Evolutionary conservation across 1,140 invertebrate species (phyloP), one percentile per base, ranked within the genome.

Genomic region (Drosophila murphyi): DNA sequence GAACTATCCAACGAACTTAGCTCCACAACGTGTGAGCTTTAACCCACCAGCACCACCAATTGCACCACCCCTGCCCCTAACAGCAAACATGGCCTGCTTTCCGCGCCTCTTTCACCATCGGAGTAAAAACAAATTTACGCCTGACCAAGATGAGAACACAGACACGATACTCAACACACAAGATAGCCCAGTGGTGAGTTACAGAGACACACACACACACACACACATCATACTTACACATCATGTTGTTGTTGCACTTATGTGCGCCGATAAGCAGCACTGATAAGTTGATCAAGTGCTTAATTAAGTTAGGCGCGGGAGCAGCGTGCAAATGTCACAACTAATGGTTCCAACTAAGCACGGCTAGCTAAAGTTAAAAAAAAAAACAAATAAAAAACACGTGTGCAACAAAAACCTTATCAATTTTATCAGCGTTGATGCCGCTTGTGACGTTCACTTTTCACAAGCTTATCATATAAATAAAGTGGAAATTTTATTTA

Each of bases 131-230:
- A 92, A 91, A 80, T 92, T 92, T 37, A 92, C 80, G n/a, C 90
- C 90, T 28, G 73, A 75, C 7, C 50, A 80, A 61, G 90, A 92
- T 68, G 83, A 78, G 54, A 92, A 92, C 76, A 89, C 82, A 51
- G 90, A 92, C 70, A 90, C 90, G 43, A 78, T 92, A 76, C 75
- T 92, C 61, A 90, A 91, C 76, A 92, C 79, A 52, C 68, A 65
- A 56, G 83, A 90, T 48, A 92, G 82, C 43, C 77, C 87, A 60
- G 90, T 92, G 90, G 90, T 92, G 74, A 92, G 90, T 88, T 83
- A 52, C 52, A 29, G 52, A 67, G 52, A 39, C 5, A n/a, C 6
- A 28, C 41, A 59, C 20, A 68, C 45, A 35, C 28, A 7, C 39
- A 64, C 10, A 8, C 48, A 41, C 20, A 20, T 20, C 20, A 20